Base-by-base conservation (phyloP, 2,113 vertebrate genomes). In the Ardeotis arabs region DNA sequence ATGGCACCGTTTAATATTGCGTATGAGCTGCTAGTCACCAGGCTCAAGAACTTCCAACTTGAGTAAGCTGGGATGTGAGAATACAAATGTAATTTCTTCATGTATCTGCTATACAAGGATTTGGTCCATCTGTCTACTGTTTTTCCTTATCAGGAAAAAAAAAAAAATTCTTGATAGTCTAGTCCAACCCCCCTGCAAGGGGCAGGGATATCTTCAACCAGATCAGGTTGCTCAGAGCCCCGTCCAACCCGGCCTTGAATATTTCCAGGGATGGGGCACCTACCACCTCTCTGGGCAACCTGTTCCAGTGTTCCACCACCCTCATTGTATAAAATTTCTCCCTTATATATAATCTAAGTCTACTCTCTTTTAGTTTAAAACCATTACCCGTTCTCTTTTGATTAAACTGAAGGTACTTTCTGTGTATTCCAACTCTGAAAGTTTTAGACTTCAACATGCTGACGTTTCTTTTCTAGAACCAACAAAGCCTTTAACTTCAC, bases 1-100 rank as follows among this genome's bases (percentile, higher is more conserved):
- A 98, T 98, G 98, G 98, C 98, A 35, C 98, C 98, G 0, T 97
- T 96, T 70, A 96, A 97, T 41, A 98, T 97, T 59, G 86, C 96
- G 0, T 98, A 98, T 89, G 96, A 97, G 64, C 97, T 98, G 62
- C 92, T 98, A 20, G 98, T 98, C 62, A 98, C 98, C 86, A 98
- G 95, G 76, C 93, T 98, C 12, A 63, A 98, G 86, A 96, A 94
- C 94, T 98, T 98, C 91, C 97, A 98, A 90, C 98, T 98, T 31
- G 72, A 87, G 98, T 98, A 98, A 98, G 98, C 35, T 80, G 83
- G 63, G 28, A 59, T 74, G 18, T 58, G 22, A 67, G 87, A 95
- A 68, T 23, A 60, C 35, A 84, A 58, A 37, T 66, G 39, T 33
- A 33, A 63, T 39, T 93, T 86, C 31, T 74, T 84, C 33, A 12